phyloP scores from a whole-genome alignment of 2,797 vertebrate species.

The Delichon dasypus region DNA sequence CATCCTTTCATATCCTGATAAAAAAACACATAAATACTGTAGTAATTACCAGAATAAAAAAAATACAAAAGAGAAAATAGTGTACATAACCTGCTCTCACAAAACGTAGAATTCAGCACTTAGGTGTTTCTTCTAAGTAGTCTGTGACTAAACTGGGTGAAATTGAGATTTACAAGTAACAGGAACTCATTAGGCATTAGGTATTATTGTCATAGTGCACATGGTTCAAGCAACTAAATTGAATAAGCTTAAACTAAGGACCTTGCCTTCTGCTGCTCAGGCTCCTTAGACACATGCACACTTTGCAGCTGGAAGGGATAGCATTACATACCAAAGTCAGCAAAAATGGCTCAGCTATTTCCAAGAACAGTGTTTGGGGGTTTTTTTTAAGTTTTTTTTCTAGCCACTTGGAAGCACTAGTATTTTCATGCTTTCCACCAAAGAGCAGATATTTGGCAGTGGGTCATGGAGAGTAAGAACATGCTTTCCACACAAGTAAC shows the following conservation, averaged over 20 bases:
- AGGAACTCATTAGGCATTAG: slow-evolving; percentile 11
- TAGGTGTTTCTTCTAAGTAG: not conserved
- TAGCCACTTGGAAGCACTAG: not conserved
- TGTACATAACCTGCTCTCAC: not conserved
- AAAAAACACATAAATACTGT: not conserved
- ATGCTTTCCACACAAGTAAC: not conserved
- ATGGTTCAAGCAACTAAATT: not conserved
- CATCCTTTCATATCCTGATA: not conserved
- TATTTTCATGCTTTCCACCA: slow-evolving; percentile 6
- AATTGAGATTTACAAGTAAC: slow-evolving; percentile 6
- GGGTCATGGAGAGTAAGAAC: not conserved
- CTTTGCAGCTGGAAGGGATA: slow-evolving; percentile 17
- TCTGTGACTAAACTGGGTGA: not conserved
- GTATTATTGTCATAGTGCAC: not conserved
- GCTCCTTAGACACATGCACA: slow-evolving; percentile 8
- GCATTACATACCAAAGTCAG: slow-evolving; percentile 16
- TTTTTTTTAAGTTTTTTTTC: not conserved
- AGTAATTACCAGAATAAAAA: not conserved
- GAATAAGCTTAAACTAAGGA: not conserved
- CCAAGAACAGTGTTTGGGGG: not conserved
- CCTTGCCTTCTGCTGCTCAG: not conserved
- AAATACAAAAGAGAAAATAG: not conserved
- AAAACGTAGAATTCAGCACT: not conserved
- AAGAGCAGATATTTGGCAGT: not conserved
- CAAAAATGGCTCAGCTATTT: slow-evolving; percentile 34